A percentile compares a stretch with the other conserved stretches of the same genome.
phyloP scores from a whole-genome alignment of 2,797 vertebrate genomes.

The Lophotriccus pileatus region DNA sequence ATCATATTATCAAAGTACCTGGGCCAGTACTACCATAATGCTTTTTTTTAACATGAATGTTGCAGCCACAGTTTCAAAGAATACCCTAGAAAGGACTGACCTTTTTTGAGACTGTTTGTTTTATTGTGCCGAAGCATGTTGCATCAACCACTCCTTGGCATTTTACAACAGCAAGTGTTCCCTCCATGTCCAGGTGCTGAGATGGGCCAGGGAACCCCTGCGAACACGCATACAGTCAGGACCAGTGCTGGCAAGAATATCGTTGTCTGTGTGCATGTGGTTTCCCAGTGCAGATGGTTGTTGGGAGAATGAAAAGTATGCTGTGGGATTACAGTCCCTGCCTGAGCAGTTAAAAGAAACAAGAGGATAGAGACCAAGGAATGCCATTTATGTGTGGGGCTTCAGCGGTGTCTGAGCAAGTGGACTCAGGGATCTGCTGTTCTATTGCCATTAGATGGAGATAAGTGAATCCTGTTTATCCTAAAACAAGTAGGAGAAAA shows the following conservation, averaged over 20 bases:
- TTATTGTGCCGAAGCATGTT: neutral
- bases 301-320: neutral
- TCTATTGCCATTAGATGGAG: neutral
- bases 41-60: neutral
- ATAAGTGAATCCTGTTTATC: neutral
- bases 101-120: neutral
- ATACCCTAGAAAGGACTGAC: neutral
- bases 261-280: accelerated
- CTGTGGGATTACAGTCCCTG: neutral
- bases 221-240: accelerated
- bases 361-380: neutral
- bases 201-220: neutral
- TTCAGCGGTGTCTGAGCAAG: neutral
- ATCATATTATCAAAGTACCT: neutral
- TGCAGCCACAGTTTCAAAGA: neutral
- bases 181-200: neutral
- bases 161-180: neutral
- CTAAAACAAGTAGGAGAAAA: neutral
- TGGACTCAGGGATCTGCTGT: neutral
- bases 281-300: neutral
- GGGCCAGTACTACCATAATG: neutral
- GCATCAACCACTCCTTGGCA: neutral
- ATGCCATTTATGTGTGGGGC: neutral
- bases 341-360: neutral
- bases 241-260: neutral